Percentiles rank a stretch among this genome's conserved stretches.
phyloP scores from a whole-genome alignment of 2,888 invertebrate species.

The Allolobophora icterica region DNA sequence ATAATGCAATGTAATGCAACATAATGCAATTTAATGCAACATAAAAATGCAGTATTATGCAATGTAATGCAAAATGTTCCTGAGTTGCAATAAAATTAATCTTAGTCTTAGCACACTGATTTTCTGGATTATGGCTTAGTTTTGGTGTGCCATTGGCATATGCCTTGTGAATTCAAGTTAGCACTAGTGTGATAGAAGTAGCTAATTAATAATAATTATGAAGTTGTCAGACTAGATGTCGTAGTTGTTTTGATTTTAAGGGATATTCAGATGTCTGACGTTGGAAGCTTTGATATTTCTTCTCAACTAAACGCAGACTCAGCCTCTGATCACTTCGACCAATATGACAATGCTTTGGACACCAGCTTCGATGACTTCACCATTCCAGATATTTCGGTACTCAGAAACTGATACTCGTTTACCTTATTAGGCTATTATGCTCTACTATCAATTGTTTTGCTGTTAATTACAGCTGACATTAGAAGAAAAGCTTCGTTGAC shows the following conservation, averaged over 20 bases:
- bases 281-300: background rate
- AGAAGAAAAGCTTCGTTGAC: too few relatives aligned
- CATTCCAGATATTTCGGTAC: background rate
- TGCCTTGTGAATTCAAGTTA: too few relatives aligned
- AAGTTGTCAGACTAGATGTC: background rate
- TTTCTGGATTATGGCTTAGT: too few relatives aligned
- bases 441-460: background rate
- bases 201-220: background rate
- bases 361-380: background rate
- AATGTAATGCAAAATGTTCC: too few relatives aligned
- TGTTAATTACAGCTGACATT: background rate
- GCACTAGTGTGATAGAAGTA: too few relatives aligned
- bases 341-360: background rate
- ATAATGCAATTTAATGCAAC: too few relatives aligned
- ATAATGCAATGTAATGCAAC: too few relatives aligned
- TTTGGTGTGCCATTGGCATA: too few relatives aligned
- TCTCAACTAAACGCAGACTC: background rate
- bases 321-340: background rate
- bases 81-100: too few relatives aligned
- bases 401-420: background rate
- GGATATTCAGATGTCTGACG: background rate
- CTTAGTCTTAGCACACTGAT: too few relatives aligned
- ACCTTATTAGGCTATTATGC: background rate
- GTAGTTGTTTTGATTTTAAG: background rate
- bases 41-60: too few relatives aligned